phyloP scores from a whole-genome alignment of 2,888 invertebrate genomes.

The Drosophila limbata region DNA sequence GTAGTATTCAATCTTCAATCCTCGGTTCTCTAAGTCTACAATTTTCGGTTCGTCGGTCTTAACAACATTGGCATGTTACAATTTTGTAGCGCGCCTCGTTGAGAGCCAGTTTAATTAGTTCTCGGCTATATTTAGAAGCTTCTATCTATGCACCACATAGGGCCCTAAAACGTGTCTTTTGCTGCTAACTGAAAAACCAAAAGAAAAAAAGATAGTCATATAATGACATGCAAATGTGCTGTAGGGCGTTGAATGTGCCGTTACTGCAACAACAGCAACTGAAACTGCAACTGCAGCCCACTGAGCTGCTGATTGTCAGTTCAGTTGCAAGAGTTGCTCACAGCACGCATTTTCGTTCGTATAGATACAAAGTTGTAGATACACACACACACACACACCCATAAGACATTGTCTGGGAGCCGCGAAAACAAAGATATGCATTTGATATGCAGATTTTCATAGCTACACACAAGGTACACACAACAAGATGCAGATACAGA shows the following conservation, averaged over 20 bases:
- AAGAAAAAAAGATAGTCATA: conserved; percentile 20
- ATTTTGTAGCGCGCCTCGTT: conserved; percentile 46
- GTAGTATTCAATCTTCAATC: neutral
- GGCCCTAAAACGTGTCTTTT: conserved; percentile 22
- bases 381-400: conserved; percentile 15
- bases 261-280: conserved; percentile 30
- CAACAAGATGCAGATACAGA: conserved; percentile 44
- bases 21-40: conserved; percentile 12
- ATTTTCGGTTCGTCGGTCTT: conserved; percentile 67
- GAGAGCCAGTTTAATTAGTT: conserved; percentile 54
- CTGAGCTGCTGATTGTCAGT: conserved; percentile 29
- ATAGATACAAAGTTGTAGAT: conserved; percentile 26
- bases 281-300: conserved; percentile 31
- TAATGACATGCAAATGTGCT: conserved; percentile 58
- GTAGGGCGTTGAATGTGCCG: conserved; percentile 33
- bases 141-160: conserved; percentile 7
- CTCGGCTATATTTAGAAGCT: conserved; percentile 28
- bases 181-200: conserved; percentile 1
- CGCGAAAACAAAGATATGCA: conserved; percentile 60
- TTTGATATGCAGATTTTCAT: conserved; percentile 73
- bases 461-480: conserved; percentile 38
- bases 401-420: conserved; percentile 36
- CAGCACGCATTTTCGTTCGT: conserved; percentile 51
- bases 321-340: conserved; percentile 22
- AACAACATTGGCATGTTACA: conserved; percentile 62